Evolutionary conservation across 2,888 invertebrate species (phyloP), one percentile per base, ranked within the genome.

Genomic region (Eilema depressum): DNA sequence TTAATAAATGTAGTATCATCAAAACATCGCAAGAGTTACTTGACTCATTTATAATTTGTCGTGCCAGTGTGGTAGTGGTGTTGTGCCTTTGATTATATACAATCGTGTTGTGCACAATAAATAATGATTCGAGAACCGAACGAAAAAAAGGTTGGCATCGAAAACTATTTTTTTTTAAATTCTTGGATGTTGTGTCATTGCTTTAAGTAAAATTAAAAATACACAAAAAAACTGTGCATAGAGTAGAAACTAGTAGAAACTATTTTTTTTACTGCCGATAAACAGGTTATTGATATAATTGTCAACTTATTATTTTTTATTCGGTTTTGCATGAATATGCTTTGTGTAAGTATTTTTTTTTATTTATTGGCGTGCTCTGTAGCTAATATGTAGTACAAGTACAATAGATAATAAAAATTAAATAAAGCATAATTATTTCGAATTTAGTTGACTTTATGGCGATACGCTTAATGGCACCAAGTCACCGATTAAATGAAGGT

Each of bases 131-230:
- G 85, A 56, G 85, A 86, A 70, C 79, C 84, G 47, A 81, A 78
- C 10, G 88, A 89, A 65, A 80, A 77, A 71, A 87, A 88, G 89
- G 89, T 87, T 69, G 37, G 85, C 33, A n/a, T 17, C 8, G 7
- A 66, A 67, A 33, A 60, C 12, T n/a, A n/a, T 14, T 26, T 47
- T 26, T 66, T 69, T 66, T 68, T 64, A 28, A 63, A 56, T 65
- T 60, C 26, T 8, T 41, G 69, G 20, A n/a, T n/a, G 20, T 20
- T 28, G 26, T 64, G 30, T 66, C 14, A n/a, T 68, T 61, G 26
- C n/a, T 28, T 61, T n/a, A 12, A 28, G 20, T 23, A 53, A 12
- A 56, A 65, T 30, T 56, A 30, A n/a, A 65, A 28, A 14, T 20
- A 20, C 3, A 47, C 11, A 20, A 26, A 63, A 20, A 41, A 12